Evolutionary conservation across 2,113 vertebrate species (phyloP), one percentile per base, ranked within the genome.

Genomic region (Pygoscelis antarcticus): DNA sequence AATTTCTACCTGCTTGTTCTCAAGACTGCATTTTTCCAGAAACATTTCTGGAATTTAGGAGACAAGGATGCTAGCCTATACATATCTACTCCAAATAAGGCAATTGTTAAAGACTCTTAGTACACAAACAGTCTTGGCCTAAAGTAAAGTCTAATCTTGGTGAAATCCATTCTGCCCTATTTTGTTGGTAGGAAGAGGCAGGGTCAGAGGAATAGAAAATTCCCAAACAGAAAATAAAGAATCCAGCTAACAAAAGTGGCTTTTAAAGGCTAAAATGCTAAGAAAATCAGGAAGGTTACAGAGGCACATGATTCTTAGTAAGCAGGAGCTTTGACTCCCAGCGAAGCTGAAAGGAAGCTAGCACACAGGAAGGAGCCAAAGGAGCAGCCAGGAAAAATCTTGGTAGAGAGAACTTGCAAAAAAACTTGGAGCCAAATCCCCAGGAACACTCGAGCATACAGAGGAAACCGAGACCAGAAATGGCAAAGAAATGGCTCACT

Each of bases 61-160:
- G 65, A 90, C 32, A 55, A 86, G 14, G 47, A 71, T 75, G 27
- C 15, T 77, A 86, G 57, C 8, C 16, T 78, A 32, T 74, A 65
- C 47, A 89, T 82, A 87, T 42, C 65, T 89, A 40, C 30, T 83
- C 90, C 78, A 79, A 94, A 95, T 76, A 95, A 91, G 74, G 84
- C 27, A 91, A 57, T 17, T 52, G 14, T 51, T 85, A 36, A 91
- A 87, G 38, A 69, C 10, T 64, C 30, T 34, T 21, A 54, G 40
- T 2, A 3, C 16, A 65, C 13, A 60, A 61, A 69, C 11, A 62
- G 21, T 25, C 18, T 60, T 62, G 27, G 7, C 27, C 23, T 80
- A 44, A 82, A 78, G 25, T 58, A 84, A 86, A 58, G 19, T 38
- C 47, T 68, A 65, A 44, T 61, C 52, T n/a, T 74, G 13, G 42